Conservation (phyloP, 2,797 vertebrate genomes). For the Cossypha niveicapilla region DNA sequence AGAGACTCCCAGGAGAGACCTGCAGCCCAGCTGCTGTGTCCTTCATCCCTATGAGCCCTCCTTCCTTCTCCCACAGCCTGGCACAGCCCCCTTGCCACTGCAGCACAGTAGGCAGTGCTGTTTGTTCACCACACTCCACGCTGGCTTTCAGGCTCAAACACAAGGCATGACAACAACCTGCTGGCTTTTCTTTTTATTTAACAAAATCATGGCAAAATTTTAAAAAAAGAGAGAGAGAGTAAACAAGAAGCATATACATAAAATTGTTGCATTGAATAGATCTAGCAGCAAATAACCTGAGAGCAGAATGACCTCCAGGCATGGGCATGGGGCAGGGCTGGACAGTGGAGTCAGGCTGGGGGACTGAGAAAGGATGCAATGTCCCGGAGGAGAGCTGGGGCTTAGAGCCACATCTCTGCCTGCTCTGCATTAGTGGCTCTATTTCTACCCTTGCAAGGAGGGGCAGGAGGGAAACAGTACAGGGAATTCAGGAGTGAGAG, state of each 20-base stretch:
- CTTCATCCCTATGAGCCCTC: not conserved
- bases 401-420: not conserved
- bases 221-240: not conserved
- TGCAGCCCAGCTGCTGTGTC: not conserved
- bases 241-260: not conserved
- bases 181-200: slow-evolving; percentile 31
- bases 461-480: not conserved
- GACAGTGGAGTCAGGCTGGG: not conserved
- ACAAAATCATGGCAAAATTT: not conserved
- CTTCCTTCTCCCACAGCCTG: not conserved
- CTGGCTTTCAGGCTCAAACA: not conserved
- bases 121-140: fast-evolving
- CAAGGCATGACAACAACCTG: fast-evolving
- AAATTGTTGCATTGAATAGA: not conserved
- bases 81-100: too few relatives aligned
- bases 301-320: not conserved
- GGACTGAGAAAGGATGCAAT: not conserved
- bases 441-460: not conserved
- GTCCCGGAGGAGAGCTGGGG: not conserved
- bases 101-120: not conserved
- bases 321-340: fast-evolving
- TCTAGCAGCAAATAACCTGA: slow-evolving; percentile 17
- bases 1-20: not conserved
- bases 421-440: fast-evolving
- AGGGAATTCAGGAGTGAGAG: not conserved